Percentiles rank a stretch among this genome's conserved stretches.
These are phyloP conservation scores for Drosophila lacertosa DNA, from an alignment of 1,140 invertebrate genomes.

Conservation along the genomic window DNA sequence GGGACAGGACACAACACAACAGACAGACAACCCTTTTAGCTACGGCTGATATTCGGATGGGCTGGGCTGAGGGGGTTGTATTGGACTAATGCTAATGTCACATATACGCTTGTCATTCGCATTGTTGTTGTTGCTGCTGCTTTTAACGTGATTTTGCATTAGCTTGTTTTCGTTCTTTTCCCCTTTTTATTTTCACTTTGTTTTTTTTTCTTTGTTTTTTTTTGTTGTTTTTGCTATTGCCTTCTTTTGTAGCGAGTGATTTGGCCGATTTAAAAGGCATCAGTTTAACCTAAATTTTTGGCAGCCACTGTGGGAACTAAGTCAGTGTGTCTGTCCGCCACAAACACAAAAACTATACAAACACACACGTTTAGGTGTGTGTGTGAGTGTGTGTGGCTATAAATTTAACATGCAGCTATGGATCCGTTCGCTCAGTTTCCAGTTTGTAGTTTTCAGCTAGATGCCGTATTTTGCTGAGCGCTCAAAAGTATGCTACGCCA, in stretches of 20 bases:
- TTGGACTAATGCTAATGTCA: constrained; percentile 43
- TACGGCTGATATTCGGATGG: not conserved
- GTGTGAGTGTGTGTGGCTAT: constrained; percentile 42
- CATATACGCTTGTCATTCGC: constrained; percentile 40
- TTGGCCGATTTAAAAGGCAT: constrained; percentile 33
- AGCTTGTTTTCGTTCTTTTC: constrained; percentile 20
- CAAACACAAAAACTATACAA: constrained; percentile 36
- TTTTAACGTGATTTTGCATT: constrained; percentile 48
- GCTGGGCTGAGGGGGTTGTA: not conserved
- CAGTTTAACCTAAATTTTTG: constrained; percentile 66
- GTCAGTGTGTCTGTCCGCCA: constrained; percentile 59
- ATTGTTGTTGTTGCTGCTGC: constrained; percentile 14
- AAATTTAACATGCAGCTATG: constrained; percentile 72
- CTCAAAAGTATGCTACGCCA: constrained; percentile 48
- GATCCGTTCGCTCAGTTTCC: constrained; percentile 2
- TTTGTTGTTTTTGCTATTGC: constrained; percentile 7
- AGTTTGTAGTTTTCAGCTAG: constrained; percentile 16
- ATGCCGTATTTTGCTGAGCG: constrained; percentile 24
- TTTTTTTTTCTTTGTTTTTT: not conserved
- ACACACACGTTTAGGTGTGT: constrained; percentile 14
- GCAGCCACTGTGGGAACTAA: constrained; percentile 62
- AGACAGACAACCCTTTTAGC: constrained; percentile 44
- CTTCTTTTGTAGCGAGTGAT: constrained; percentile 42
- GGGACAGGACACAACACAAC: not conserved
- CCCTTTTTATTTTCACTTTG: too few species aligned